phyloP scores from a whole-genome alignment of 2,113 vertebrate genomes.

The Lynx canadensis region DNA sequence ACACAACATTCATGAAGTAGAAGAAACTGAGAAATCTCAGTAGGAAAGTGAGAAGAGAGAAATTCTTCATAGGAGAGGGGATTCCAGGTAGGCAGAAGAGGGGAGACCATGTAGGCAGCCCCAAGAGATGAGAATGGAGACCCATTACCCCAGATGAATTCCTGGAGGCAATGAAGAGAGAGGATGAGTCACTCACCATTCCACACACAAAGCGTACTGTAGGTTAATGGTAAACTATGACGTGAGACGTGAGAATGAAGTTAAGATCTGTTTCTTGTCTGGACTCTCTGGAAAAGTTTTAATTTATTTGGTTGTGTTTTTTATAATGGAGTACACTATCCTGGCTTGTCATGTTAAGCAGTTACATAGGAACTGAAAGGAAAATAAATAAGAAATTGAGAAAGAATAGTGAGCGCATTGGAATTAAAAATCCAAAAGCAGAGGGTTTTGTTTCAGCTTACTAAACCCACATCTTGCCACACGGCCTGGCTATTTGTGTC shows the following conservation, averaged over 20 bases:
- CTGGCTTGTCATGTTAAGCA: neutral
- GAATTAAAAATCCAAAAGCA: neutral
- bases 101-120: neutral
- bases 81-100: neutral
- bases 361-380: neutral
- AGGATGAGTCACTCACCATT: neutral
- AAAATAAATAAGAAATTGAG: constrained; percentile 6
- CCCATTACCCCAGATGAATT: neutral
- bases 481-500: neutral
- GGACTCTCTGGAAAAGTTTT: neutral
- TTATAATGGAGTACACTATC: neutral
- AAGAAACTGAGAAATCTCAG: neutral
- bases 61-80: neutral
- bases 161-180: neutral
- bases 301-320: neutral
- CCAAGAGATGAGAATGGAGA: neutral
- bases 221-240: neutral
- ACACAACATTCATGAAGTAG: neutral
- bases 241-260: neutral
- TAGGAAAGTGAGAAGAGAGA: neutral
- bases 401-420: neutral
- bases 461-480: neutral
- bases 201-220: neutral
- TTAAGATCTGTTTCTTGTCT: neutral
- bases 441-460: neutral